Evolutionary conservation across 2,888 invertebrate species (phyloP).

Genomic region (Serrognathus titanus): DNA sequence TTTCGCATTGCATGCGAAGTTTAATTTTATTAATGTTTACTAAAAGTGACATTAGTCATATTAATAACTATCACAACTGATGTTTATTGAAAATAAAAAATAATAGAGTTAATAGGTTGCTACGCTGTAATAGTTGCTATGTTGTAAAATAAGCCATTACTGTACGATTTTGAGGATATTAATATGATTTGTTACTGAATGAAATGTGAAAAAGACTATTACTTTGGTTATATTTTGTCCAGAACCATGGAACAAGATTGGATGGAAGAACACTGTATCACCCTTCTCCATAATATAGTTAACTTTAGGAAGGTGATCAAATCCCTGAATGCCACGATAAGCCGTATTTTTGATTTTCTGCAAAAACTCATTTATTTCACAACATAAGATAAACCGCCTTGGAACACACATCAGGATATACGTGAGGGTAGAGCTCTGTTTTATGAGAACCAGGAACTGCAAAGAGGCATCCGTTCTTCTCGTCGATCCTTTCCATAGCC

Average conservation of each 20-base stretch:
- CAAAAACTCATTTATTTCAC: constrained; percentile 5
- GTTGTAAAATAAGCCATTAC: too few species aligned
- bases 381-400: not conserved
- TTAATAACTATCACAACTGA: too few species aligned
- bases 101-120: too few species aligned
- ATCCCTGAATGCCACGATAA: constrained; percentile 64
- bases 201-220: too few species aligned
- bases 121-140: too few species aligned
- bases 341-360: constrained; percentile 58
- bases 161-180: too few species aligned
- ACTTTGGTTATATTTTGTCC: constrained; percentile 72
- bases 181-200: too few species aligned
- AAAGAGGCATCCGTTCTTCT: constrained; percentile 77
- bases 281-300: constrained; percentile 78
- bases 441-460: constrained; percentile 76
- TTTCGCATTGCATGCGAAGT: too few species aligned
- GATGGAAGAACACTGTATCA: constrained; percentile 87
- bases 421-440: constrained; percentile 61
- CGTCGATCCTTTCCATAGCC: constrained; percentile 72
- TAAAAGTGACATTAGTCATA: too few species aligned
- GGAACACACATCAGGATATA: constrained; percentile 60
- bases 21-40: too few species aligned
- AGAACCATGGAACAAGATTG: constrained; percentile 79
- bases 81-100: too few species aligned
- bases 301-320: constrained; percentile 51